phyloP scores from a whole-genome alignment of 2,888 invertebrate genomes.

The Drosophila pseudotakahashii region DNA sequence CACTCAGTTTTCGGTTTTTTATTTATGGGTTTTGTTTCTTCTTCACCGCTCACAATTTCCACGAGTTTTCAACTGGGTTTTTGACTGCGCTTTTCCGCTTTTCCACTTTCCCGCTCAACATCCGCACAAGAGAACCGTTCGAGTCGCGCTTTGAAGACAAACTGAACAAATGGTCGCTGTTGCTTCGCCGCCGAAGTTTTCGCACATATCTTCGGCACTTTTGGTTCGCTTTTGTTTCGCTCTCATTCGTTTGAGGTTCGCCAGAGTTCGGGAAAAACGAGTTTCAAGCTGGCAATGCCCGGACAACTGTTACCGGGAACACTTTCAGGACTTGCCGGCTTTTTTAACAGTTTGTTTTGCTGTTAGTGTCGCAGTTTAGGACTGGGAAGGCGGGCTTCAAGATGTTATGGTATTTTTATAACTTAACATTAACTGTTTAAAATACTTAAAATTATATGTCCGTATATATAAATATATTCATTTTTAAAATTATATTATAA shows the following conservation, averaged over 20 bases:
- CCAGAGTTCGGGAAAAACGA: slow-evolving; percentile 17
- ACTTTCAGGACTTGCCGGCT: slow-evolving; percentile 57
- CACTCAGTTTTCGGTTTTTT: slow-evolving; percentile 2
- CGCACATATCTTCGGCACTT: slow-evolving; percentile 4
- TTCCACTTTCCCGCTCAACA: slow-evolving; percentile 23
- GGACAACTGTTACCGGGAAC: slow-evolving; percentile 37
- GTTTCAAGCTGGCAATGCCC: slow-evolving; percentile 56
- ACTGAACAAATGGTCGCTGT: slow-evolving; percentile 66
- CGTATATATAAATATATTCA: too few species aligned
- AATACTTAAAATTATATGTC: too few species aligned
- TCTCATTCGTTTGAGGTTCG: slow-evolving; percentile 22
- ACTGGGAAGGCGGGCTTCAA: too few species aligned
- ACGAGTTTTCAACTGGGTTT: slow-evolving; percentile 23
- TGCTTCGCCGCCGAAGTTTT: slow-evolving; percentile 15
- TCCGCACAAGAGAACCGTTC: slow-evolving; percentile 63
- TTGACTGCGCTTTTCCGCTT: slow-evolving; percentile 47
- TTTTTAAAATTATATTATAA: too few species aligned
- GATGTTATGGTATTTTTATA: not conserved
- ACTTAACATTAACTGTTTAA: too few species aligned
- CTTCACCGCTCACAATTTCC: slow-evolving; percentile 24
- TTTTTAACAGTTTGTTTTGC: slow-evolving; percentile 73
- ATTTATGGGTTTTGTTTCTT: slow-evolving; percentile 6
- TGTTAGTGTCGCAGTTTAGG: not conserved
- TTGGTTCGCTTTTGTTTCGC: not conserved
- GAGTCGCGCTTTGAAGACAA: slow-evolving; percentile 79